Evolutionary conservation across 2,888 invertebrate genomes (phyloP).

Genomic region (Sussaba pulchella): DNA sequence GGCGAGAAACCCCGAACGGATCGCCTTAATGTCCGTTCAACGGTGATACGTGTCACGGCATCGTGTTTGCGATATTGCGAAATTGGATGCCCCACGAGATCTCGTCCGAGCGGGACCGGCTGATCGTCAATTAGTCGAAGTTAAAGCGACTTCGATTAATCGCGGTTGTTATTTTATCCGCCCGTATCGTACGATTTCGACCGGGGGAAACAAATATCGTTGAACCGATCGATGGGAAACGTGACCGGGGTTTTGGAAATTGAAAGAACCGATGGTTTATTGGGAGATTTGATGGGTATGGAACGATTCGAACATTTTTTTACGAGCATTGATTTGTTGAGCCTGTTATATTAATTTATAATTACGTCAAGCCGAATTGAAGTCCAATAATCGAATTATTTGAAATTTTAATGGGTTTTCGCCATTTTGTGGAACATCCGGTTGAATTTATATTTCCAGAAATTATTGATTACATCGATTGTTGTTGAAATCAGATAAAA

Average conservation of each 20-base stretch:
- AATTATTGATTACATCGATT: too few relatives aligned
- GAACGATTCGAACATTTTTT: background rate
- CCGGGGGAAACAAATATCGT: background rate
- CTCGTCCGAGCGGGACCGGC: conserved; percentile 26
- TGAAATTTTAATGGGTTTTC: too few relatives aligned
- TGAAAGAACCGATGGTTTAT: background rate
- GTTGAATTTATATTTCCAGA: background rate
- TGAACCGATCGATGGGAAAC: background rate
- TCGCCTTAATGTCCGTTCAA: conserved; percentile 6
- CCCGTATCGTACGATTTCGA: background rate
- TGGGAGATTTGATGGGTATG: background rate
- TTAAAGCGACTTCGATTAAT: conserved; percentile 24
- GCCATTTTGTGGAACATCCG: background rate
- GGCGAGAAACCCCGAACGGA: conserved; percentile 9
- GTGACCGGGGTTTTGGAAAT: background rate
- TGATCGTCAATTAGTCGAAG: conserved; percentile 48
- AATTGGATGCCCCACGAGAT: conserved; percentile 13
- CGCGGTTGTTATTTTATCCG: conserved; percentile 18
- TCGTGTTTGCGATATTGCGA: conserved; percentile 43
- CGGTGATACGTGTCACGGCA: conserved; percentile 10
- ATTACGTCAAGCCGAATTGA: too few relatives aligned
- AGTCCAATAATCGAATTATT: too few relatives aligned
- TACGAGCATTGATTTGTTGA: background rate
- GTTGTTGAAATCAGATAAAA: too few relatives aligned
- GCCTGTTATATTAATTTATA: too few relatives aligned